phyloP scores from a whole-genome alignment of 2,888 invertebrate genomes.

The Erebia ligea region DNA sequence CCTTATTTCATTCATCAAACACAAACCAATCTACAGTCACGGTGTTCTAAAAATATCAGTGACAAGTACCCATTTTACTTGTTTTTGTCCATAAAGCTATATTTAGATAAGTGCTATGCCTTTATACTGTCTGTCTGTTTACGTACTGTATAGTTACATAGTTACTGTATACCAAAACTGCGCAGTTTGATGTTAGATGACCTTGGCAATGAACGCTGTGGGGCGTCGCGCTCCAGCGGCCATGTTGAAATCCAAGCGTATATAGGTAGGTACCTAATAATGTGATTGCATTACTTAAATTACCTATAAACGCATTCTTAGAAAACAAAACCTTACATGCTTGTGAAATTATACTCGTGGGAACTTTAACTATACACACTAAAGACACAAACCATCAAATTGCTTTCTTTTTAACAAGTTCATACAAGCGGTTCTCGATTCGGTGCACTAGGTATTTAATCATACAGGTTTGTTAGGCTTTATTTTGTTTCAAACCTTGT shows the following conservation, averaged over 20 bases:
- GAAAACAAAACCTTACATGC: constrained; percentile 20
- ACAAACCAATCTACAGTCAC: background rate
- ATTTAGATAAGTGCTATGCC: constrained; percentile 27
- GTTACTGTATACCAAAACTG: constrained; percentile 50
- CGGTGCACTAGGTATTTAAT: too few relatives aligned
- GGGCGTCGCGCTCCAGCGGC: constrained; percentile 75
- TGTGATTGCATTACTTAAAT: constrained; percentile 66
- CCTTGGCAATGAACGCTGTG: constrained; percentile 79
- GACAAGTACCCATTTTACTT: constrained; percentile 23
- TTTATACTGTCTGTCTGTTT: constrained; percentile 27
- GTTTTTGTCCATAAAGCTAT: constrained; percentile 32
- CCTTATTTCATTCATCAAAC: constrained; percentile 7
- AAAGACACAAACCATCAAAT: constrained; percentile 1
- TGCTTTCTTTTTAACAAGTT: constrained; percentile 4
- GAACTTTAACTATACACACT: constrained; percentile 1
- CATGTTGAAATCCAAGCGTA: constrained; percentile 68
- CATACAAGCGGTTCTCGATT: background rate
- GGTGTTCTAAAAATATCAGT: constrained; percentile 34
- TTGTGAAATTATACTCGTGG: constrained; percentile 22
- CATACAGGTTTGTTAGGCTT: too few relatives aligned
- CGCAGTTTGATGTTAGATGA: constrained; percentile 76
- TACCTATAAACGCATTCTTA: constrained; percentile 46
- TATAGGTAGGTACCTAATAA: constrained; percentile 62
- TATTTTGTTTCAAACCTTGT: background rate
- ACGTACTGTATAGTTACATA: constrained; percentile 9